Percentiles rank a stretch among this genome's conserved stretches.
These are phyloP conservation scores for Xiphydria camelus DNA, from an alignment of 2,888 invertebrate species.

Conservation along the genomic window DNA sequence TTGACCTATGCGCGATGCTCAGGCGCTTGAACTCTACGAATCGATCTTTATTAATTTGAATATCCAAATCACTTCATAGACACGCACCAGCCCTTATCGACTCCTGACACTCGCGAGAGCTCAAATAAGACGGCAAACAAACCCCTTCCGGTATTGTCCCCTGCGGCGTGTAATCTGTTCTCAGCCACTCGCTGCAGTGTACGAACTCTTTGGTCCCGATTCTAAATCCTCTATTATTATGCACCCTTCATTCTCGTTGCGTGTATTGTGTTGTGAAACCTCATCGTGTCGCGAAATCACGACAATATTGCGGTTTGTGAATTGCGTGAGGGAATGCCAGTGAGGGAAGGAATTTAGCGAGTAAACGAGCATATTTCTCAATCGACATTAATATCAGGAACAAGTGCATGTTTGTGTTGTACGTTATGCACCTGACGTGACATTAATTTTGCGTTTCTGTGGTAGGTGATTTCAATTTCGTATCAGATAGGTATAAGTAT, in stretches of 20 bases:
- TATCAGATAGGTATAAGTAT: too few species aligned
- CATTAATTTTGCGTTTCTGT: too few species aligned
- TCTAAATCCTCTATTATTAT: conserved; percentile 55
- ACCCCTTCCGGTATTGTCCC: conserved; percentile 43
- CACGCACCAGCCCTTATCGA: conserved; percentile 40
- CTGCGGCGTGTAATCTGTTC: conserved; percentile 56
- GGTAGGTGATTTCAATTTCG: too few species aligned
- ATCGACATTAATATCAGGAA: too few species aligned
- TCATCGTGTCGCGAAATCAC: conserved; percentile 34
- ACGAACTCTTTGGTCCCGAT: conserved; percentile 41
- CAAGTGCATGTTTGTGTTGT: too few species aligned
- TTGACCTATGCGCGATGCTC: too few species aligned
- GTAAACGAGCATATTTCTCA: too few species aligned
- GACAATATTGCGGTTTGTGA: conserved; percentile 43
- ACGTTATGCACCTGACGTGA: too few species aligned
- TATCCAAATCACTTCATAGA: conserved; percentile 16
- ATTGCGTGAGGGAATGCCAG: conserved; percentile 23
- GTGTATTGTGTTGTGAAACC: conserved; percentile 19
- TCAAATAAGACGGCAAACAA: conserved; percentile 37
- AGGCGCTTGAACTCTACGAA: too few species aligned
- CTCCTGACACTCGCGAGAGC: conserved; percentile 39
- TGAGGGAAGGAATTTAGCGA: too few species aligned
- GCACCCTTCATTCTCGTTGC: conserved; percentile 52
- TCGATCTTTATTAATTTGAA: conserved; percentile 23
- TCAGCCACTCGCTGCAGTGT: conserved; percentile 44